Evolutionary conservation across 2,888 invertebrate species (phyloP), one percentile per base, ranked within the genome.

Genomic region (Lepeophtheirus nordmannii): DNA sequence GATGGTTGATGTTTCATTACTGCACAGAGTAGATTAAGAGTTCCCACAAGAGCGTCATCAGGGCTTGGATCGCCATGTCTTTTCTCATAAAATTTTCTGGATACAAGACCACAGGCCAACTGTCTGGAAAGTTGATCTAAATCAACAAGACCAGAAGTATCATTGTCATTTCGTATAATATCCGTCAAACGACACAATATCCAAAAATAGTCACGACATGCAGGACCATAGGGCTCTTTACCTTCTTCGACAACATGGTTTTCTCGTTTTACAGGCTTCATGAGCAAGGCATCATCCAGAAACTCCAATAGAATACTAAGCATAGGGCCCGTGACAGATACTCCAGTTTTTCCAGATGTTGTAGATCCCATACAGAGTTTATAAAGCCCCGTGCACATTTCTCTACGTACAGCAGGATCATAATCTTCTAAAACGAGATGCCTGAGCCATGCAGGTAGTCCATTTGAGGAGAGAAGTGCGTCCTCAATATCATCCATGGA

Each of bases 191-290:
- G 81, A 70, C 91, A 89, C 14, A 91, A 81, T 5, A 93, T 79
- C 91, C 92, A 92, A 75, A 93, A 93, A 76, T 91, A 94, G 74
- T 94, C 93, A 10, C 91, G 79, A 73, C 92, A 93, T 1, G 92
- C 92, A 0, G 92, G 91, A 0, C 92, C 93, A 73, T 90, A 92
- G 0, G 91, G 89, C 73, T 92, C 92, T 74, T 93, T 90, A n/a
- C 88, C 88, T 74, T 87, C 86, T 0, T 81, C 74, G 72, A 67
- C 67, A 40, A 69, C 66, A 68, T 68, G 23, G 56, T 58, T 20
- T 39, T 80, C 81, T 20, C 59, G 20, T 71, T 78, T 78, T 71
- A 78, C 79, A 11, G 85, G 83, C 41, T 86, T 82, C 86, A 93
- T 89, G 71, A 85, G 83, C 70, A 91, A 87, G 1, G 93, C 92